These are phyloP conservation scores for Uropetala carovei DNA, from an alignment of 2,888 invertebrate species.

Conservation along the genomic window DNA sequence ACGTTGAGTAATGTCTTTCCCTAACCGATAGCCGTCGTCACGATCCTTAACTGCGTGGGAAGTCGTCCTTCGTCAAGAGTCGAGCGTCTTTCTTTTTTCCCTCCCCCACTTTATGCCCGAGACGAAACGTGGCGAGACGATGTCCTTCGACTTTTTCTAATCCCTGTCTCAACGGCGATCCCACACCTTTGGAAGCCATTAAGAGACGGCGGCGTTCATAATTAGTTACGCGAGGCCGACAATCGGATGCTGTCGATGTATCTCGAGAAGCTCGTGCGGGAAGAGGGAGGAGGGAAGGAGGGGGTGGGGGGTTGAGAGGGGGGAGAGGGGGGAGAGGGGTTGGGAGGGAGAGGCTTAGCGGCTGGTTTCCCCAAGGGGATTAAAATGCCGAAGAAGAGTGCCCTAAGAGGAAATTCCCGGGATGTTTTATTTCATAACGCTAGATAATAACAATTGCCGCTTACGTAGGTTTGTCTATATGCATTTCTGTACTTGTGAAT, in stretches of 20 bases:
- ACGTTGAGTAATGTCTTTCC: slow-evolving; percentile 41
- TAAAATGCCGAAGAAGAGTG: too few species aligned
- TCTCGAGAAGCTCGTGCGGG: not conserved
- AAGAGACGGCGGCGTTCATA: slow-evolving; percentile 27
- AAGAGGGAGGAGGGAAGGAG: not conserved
- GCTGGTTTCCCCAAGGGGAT: too few species aligned
- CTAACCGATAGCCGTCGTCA: slow-evolving; percentile 27
- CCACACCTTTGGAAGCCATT: slow-evolving; percentile 11
- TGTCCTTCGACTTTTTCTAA: slow-evolving; percentile 41
- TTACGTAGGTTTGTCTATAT: too few species aligned
- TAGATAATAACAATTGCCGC: too few species aligned
- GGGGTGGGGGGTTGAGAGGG: too few species aligned
- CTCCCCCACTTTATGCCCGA: not conserved
- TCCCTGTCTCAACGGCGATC: slow-evolving; percentile 31
- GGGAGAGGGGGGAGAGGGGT: not conserved
- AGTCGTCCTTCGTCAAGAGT: slow-evolving; percentile 15
- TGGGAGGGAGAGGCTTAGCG: too few species aligned
- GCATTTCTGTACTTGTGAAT: too few species aligned
- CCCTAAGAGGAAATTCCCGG: too few species aligned
- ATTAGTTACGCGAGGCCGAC: slow-evolving; percentile 33
- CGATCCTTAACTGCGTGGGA: not conserved
- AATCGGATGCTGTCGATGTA: slow-evolving; percentile 17
- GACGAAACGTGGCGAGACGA: slow-evolving; percentile 32
- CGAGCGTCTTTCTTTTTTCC: not conserved
- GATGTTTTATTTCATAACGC: too few species aligned